Evolutionary conservation across 2,797 vertebrate genomes (phyloP), one percentile per base, ranked within the genome.

Genomic region (Gobionotothen gibberifrons): DNA sequence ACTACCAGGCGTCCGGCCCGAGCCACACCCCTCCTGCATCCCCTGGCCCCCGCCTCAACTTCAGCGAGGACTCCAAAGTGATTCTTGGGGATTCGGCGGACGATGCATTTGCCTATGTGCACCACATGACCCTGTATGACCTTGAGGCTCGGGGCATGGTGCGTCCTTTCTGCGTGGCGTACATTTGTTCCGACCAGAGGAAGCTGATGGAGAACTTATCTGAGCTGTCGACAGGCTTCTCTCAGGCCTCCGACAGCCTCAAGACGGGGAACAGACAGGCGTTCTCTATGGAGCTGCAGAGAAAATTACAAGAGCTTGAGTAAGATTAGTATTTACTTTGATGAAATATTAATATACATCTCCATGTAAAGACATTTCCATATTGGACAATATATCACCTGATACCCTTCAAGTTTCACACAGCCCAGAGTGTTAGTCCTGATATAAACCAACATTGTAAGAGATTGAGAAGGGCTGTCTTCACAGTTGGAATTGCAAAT

Each of bases 101-200:
- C 69, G 96, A 96, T 0, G 96, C 96, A 0, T 99, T 97, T 1
- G 98, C 97, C 0, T 99, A 98, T 0, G 97, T 98, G 47, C 98
- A 98, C 69, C 96, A 99, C 92, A 78, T 99, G 74, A 99, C 97
- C 0, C 93, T 99, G 16, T 97, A 98, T 0, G 98, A 99, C 91
- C 90, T 99, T 71, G 96, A 99, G 82, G 98, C 98, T 0, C 94
- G 98, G 7, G 98, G 98, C 1, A 97, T 99, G 0, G 97, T 99
- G 61, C 93, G 98, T 39, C 98, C 98, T 0, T 97, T 98, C 92
- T 99, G 98, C 90, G 94, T 99, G 95, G 98, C 97, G 21, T 99
- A 98, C 3, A 96, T 99, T 71, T 97, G 96, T 0, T 95, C 97
- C 0, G 97, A 98, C 1, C 96, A 97, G 91, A 91, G 90, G 52